These are phyloP conservation scores for Mimas tiliae DNA, from an alignment of 2,888 invertebrate species.

Conservation along the genomic window DNA sequence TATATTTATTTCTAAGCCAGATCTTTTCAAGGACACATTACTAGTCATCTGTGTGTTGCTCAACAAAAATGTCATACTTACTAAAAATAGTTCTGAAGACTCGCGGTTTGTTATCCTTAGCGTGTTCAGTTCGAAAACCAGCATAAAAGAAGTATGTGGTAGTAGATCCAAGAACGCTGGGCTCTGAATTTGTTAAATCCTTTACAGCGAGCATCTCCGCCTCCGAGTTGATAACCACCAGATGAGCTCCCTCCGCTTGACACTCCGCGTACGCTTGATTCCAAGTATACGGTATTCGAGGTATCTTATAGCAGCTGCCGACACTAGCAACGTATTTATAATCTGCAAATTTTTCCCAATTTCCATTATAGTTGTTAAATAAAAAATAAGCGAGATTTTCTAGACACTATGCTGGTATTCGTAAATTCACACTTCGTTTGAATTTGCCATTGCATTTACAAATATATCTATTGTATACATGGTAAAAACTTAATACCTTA, in stretches of 20 bases:
- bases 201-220: constrained; percentile 52
- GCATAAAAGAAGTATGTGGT: constrained; percentile 56
- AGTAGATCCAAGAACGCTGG: constrained; percentile 26
- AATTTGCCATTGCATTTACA: too few relatives aligned
- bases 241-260: constrained; percentile 56
- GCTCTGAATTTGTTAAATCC: constrained; percentile 44
- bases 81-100: constrained; percentile 68
- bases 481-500: too few relatives aligned
- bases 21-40: too few relatives aligned
- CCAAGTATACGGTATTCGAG: constrained; percentile 53
- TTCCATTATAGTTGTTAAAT: background rate
- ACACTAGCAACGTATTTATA: constrained; percentile 47
- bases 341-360: constrained; percentile 41
- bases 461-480: too few relatives aligned
- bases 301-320: constrained; percentile 66
- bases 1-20: too few relatives aligned
- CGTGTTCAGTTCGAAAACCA: constrained; percentile 57
- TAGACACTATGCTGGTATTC: too few relatives aligned
- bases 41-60: too few relatives aligned
- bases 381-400: too few relatives aligned
- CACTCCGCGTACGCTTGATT: constrained; percentile 64
- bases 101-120: constrained; percentile 40
- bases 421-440: too few relatives aligned
- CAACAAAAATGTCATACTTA: constrained; percentile 44
- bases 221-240: constrained; percentile 62